phyloP scores from a whole-genome alignment of 92 coral and sea anemone species.

The Phenganax marumi region DNA sequence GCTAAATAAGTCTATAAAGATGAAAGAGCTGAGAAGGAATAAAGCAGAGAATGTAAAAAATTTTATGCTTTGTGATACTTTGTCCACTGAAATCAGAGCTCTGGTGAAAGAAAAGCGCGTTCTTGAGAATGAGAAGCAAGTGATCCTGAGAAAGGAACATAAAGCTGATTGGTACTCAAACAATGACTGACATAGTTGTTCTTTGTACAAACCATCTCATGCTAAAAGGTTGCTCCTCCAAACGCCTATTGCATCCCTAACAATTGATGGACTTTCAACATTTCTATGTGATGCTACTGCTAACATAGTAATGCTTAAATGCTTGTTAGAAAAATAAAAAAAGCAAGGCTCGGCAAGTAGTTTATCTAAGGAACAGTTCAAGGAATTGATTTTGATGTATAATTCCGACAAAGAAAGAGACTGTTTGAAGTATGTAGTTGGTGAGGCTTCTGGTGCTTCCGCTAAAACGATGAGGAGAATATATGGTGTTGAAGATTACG shows the following conservation, averaged over 20 bases:
- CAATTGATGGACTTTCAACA: conserved; percentile 33
- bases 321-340: neutral
- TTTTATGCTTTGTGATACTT: no score
- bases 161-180: no score
- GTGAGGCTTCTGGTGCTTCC: conserved; percentile 46
- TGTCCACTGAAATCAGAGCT: no score
- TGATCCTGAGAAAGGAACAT: no score
- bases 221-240: conserved; percentile 44
- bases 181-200: neutral
- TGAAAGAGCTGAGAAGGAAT: no score
- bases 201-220: conserved; percentile 42
- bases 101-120: no score
- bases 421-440: conserved; percentile 47
- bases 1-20: no score
- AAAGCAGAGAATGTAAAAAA: no score
- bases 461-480: conserved; percentile 33
- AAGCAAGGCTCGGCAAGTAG: conserved; percentile 32
- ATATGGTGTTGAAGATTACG: conserved; percentile 52
- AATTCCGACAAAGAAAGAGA: conserved; percentile 54
- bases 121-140: no score
- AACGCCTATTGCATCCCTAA: conserved; percentile 52
- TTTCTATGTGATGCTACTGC: neutral
- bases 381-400: conserved; percentile 44
- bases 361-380: conserved; percentile 44
- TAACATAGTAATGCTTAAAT: conserved; percentile 4